A percentile compares a stretch with the other conserved stretches of the same genome.
Evolutionary conservation across 2,888 invertebrate genomes (phyloP).

Genomic region (Dasysyrphus albostriatus): DNA sequence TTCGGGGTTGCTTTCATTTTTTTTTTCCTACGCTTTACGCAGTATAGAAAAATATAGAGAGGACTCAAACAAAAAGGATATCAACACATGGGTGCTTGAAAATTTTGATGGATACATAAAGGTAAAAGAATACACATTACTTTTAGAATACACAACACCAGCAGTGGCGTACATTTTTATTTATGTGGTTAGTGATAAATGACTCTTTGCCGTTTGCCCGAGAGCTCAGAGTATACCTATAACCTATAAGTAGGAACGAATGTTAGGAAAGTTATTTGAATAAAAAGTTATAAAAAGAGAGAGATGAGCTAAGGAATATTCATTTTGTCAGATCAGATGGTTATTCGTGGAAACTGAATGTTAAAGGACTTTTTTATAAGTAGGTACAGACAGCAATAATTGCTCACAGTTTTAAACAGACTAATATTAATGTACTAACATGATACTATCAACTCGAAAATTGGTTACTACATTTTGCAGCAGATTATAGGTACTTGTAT

Average conservation of each 20-base stretch:
- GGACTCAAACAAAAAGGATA: conserved; percentile 54
- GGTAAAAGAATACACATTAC: conserved; percentile 50
- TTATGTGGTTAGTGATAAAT: conserved; percentile 65
- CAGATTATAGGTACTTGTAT: too few species aligned
- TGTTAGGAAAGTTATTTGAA: neutral
- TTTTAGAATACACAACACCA: conserved; percentile 34
- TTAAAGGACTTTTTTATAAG: neutral
- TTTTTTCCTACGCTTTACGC: conserved; percentile 14
- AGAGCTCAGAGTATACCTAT: conserved; percentile 1
- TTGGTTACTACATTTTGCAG: too few species aligned
- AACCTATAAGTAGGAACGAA: conserved; percentile 5
- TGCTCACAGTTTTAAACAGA: too few species aligned
- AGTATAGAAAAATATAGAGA: conserved; percentile 5
- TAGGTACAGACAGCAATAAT: neutral
- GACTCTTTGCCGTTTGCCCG: conserved; percentile 24
- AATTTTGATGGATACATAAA: conserved; percentile 65
- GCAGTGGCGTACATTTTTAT: conserved; percentile 38
- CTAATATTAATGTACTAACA: too few species aligned
- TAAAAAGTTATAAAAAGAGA: neutral
- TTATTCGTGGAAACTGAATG: neutral
- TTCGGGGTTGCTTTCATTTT: conserved; percentile 45
- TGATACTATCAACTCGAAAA: too few species aligned
- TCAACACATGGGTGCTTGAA: conserved; percentile 74
- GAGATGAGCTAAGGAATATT: neutral
- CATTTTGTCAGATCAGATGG: conserved; percentile 1